A percentile compares a stretch with the other conserved stretches of the same genome.
These are phyloP conservation scores for Hycleus phaleratus DNA, from an alignment of 1,140 invertebrate species.

Conservation along the genomic window DNA sequence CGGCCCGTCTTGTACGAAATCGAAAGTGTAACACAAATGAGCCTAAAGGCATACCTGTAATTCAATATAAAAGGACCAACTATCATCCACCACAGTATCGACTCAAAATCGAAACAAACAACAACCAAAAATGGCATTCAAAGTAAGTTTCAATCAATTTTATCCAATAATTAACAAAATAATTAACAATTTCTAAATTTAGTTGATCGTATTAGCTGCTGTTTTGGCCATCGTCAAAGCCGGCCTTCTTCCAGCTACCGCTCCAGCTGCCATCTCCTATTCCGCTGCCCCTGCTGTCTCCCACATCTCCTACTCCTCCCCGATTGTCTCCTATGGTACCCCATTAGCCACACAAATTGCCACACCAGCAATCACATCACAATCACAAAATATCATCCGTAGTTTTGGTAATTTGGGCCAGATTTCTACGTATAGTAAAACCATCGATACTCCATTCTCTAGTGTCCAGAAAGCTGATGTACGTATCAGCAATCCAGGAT, in stretches of 20 bases:
- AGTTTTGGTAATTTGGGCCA: slow-evolving; percentile 55
- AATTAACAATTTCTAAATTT: slow-evolving; percentile 2
- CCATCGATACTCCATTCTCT: slow-evolving; percentile 60
- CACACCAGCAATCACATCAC: slow-evolving; percentile 46
- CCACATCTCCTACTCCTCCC: slow-evolving; percentile 5
- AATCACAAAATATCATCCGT: slow-evolving; percentile 53
- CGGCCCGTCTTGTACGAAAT: not conserved
- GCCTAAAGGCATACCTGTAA: not conserved
- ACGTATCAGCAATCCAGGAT: slow-evolving; percentile 54
- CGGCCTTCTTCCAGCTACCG: slow-evolving; percentile 34
- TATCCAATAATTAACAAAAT: not conserved
- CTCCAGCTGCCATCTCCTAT: slow-evolving; percentile 26
- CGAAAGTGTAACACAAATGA: slow-evolving; percentile 12
- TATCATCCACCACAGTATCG: slow-evolving; percentile 1
- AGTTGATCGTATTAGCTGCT: slow-evolving; percentile 37
- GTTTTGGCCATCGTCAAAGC: slow-evolving; percentile 46
- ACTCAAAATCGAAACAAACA: not conserved
- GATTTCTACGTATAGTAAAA: slow-evolving; percentile 55
- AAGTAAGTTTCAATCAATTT: slow-evolving; percentile 5
- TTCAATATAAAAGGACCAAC: slow-evolving; percentile 7
- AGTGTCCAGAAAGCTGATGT: slow-evolving; percentile 56
- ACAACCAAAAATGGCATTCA: slow-evolving; percentile 10
- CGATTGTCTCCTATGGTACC: slow-evolving; percentile 35
- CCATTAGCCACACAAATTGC: slow-evolving; percentile 26
- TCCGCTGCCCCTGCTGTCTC: slow-evolving; percentile 27